phyloP scores from a whole-genome alignment of 2,888 invertebrate species.

The Corbicula japonica region DNA sequence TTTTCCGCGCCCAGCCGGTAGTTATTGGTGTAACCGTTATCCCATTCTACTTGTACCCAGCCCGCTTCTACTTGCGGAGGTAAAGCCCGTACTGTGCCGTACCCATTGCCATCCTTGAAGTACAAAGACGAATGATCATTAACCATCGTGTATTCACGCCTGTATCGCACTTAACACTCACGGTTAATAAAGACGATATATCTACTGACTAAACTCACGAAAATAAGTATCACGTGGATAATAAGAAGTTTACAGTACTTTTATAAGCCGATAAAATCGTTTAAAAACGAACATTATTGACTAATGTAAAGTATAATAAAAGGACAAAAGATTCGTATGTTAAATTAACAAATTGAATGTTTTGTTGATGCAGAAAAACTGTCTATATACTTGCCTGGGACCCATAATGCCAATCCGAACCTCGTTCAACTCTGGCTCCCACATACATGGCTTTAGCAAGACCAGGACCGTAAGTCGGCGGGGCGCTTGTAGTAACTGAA shows the following conservation, averaged over 20 bases:
- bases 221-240: no score
- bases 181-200: no score
- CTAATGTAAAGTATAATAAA: no score
- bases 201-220: no score
- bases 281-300: no score
- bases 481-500: background rate
- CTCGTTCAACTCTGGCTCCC: conserved; percentile 36
- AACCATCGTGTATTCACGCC: no score
- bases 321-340: no score
- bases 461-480: conserved; percentile 21
- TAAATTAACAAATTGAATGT: no score
- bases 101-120: conserved; percentile 34
- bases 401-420: conserved; percentile 35
- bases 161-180: no score
- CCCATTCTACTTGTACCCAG: conserved; percentile 49
- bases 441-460: conserved; percentile 18
- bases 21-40: conserved; percentile 12
- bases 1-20: conserved; percentile 43
- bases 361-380: background rate
- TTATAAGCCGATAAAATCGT: no score
- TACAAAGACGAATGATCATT: no score
- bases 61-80: background rate
- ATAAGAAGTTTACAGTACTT: no score
- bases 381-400: conserved; percentile 19
- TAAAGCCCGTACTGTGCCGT: conserved; percentile 14